Percentiles rank a stretch among this genome's conserved stretches.
These are phyloP conservation scores for Drosophila suzukii DNA, from an alignment of 1,140 invertebrate genomes.

Conservation along the genomic window DNA sequence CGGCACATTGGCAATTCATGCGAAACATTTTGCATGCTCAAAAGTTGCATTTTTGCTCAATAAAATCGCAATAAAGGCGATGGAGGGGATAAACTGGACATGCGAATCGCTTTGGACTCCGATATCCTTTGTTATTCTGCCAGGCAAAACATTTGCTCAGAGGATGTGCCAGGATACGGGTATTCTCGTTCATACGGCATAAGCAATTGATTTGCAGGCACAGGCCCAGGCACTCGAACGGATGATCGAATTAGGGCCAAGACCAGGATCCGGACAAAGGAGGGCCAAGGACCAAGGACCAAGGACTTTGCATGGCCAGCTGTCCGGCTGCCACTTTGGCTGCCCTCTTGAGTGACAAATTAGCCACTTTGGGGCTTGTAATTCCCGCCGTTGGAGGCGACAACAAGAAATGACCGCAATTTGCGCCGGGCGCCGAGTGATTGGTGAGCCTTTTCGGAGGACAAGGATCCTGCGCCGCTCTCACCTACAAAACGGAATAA, in stretches of 20 bases:
- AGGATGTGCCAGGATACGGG: constrained; percentile 60
- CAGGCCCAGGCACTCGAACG: constrained; percentile 41
- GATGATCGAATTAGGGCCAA: constrained; percentile 71
- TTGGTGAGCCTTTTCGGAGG: constrained; percentile 54
- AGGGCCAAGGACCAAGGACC: neutral
- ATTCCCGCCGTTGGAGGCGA: constrained; percentile 63
- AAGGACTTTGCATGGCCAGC: constrained; percentile 39
- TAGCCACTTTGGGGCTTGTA: constrained; percentile 73
- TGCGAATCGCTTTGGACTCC: constrained; percentile 23
- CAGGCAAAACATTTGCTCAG: constrained; percentile 66
- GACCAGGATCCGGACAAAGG: neutral
- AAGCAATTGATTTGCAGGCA: constrained; percentile 67
- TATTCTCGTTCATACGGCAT: constrained; percentile 56
- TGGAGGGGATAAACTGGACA: constrained; percentile 58
- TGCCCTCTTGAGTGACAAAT: constrained; percentile 66
- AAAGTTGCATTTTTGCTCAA: constrained; percentile 77
- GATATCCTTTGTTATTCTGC: constrained; percentile 50
- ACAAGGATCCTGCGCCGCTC: constrained; percentile 41
- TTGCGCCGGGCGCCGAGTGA: constrained; percentile 72
- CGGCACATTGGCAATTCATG: constrained; percentile 60
- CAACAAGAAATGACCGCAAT: constrained; percentile 83
- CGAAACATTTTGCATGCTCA: constrained; percentile 68
- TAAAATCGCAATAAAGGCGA: constrained; percentile 77
- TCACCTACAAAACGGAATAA: constrained; percentile 57
- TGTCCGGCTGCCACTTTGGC: constrained; percentile 39